phyloP scores from a whole-genome alignment of 2,888 invertebrate species.

The Seira sanloemensis region DNA sequence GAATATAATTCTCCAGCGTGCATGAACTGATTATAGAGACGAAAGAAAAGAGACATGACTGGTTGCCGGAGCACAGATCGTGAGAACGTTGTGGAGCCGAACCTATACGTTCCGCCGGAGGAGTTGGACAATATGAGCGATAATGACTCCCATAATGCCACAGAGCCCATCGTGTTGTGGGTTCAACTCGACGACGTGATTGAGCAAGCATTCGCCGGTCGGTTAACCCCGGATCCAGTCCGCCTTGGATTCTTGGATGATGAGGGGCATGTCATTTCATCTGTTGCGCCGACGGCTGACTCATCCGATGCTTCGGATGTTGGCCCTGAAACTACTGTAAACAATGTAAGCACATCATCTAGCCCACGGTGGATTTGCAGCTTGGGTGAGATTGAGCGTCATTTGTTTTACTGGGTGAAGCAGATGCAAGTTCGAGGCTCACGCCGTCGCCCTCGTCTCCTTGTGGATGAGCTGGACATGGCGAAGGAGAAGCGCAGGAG shows the following conservation, averaged over 20 bases:
- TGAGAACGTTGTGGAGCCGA: background rate
- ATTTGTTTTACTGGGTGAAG: background rate
- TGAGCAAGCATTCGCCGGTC: background rate
- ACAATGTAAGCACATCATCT: background rate
- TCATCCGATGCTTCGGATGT: background rate
- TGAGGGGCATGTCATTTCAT: background rate
- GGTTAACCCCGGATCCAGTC: background rate
- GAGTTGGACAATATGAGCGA: background rate
- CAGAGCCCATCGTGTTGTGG: background rate
- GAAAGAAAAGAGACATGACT: too few relatives aligned
- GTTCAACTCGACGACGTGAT: background rate
- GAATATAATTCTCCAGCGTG: too few relatives aligned
- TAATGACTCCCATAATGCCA: background rate
- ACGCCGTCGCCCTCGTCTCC: background rate
- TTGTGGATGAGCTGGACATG: background rate
- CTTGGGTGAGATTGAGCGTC: background rate
- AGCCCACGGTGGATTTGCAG: background rate
- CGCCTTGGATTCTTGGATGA: background rate
- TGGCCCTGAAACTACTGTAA: background rate
- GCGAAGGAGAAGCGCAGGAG: background rate
- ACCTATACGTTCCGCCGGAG: background rate
- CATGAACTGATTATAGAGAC: too few relatives aligned
- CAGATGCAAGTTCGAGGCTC: background rate
- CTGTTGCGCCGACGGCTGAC: background rate
- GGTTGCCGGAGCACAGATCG: background rate